These are phyloP conservation scores for Masticophis lateralis DNA, from an alignment of 2,797 vertebrate genomes.

Conservation along the genomic window DNA sequence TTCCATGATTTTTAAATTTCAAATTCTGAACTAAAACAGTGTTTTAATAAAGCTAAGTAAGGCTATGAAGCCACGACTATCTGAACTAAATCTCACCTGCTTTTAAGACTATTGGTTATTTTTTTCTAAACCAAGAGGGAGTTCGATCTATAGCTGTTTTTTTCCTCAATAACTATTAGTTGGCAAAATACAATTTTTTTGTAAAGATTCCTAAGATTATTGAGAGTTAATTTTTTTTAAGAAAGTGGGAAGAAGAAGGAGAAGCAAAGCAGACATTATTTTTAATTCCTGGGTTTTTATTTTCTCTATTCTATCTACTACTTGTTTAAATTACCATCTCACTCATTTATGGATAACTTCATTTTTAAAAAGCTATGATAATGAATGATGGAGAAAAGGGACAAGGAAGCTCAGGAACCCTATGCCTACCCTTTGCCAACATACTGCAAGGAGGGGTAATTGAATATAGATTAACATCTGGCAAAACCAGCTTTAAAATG, in stretches of 20 bases:
- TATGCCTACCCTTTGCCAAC: neutral
- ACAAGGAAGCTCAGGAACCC: neutral
- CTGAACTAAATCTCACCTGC: neutral
- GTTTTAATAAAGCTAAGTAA: neutral
- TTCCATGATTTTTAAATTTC: neutral
- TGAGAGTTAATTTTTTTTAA: neutral
- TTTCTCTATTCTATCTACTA: neutral
- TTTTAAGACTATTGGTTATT: neutral
- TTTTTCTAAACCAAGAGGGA: neutral
- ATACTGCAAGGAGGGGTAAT: neutral
- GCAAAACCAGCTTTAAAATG: neutral
- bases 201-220: neutral
- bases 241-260: neutral
- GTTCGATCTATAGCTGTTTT: neutral
- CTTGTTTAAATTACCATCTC: fast-evolving
- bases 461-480: neutral
- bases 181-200: neutral
- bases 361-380: fast-evolving
- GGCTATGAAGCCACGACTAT: neutral
- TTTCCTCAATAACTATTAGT: neutral
- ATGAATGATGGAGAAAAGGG: neutral
- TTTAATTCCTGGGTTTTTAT: neutral
- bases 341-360: neutral
- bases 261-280: neutral
- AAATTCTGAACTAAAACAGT: neutral